Conservation (phyloP, 2,888 invertebrate species). For the Drosophila multiciliata region DNA sequence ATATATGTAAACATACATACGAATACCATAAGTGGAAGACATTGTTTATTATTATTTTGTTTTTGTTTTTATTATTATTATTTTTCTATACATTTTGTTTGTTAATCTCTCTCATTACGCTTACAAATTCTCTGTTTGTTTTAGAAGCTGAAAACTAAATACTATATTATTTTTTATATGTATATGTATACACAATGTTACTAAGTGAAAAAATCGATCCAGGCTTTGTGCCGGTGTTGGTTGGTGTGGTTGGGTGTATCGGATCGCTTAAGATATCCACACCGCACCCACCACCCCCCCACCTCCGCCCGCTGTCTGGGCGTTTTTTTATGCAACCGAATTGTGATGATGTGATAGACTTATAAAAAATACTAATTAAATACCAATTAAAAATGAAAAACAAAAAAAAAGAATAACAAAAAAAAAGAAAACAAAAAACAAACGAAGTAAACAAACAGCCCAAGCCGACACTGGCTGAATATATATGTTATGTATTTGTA, state of each 20-base stretch:
- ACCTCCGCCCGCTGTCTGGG: slow-evolving; percentile 21
- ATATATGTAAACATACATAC: slow-evolving; percentile 10
- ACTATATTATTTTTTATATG: slow-evolving; percentile 68
- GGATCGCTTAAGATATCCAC: background rate
- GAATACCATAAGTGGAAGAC: slow-evolving; percentile 49
- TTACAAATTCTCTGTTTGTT: slow-evolving; percentile 36
- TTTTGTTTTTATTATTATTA: slow-evolving; percentile 22
- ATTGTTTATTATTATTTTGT: slow-evolving; percentile 43
- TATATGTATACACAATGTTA: slow-evolving; percentile 76
- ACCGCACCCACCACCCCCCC: slow-evolving; percentile 3
- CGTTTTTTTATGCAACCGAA: slow-evolving; percentile 78
- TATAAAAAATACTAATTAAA: slow-evolving; percentile 79
- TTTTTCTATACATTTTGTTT: slow-evolving; percentile 21
- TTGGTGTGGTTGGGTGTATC: slow-evolving; percentile 1
- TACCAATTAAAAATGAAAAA: slow-evolving; percentile 57
- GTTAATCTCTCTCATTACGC: slow-evolving; percentile 49
- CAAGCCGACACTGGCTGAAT: slow-evolving; percentile 34
- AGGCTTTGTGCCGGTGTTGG: slow-evolving; percentile 31
- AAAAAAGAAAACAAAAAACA: slow-evolving; percentile 22
- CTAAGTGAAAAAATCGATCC: slow-evolving; percentile 55
- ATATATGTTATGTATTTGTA: slow-evolving; percentile 56
- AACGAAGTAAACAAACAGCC: slow-evolving; percentile 32
- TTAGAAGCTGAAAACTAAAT: slow-evolving; percentile 49
- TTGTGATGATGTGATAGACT: slow-evolving; percentile 85
- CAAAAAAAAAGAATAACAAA: slow-evolving; percentile 14